Percentiles rank a stretch among this genome's conserved stretches.
Conservation (phyloP, 2,113 vertebrate species). For the Crotalus viridis region DNA sequence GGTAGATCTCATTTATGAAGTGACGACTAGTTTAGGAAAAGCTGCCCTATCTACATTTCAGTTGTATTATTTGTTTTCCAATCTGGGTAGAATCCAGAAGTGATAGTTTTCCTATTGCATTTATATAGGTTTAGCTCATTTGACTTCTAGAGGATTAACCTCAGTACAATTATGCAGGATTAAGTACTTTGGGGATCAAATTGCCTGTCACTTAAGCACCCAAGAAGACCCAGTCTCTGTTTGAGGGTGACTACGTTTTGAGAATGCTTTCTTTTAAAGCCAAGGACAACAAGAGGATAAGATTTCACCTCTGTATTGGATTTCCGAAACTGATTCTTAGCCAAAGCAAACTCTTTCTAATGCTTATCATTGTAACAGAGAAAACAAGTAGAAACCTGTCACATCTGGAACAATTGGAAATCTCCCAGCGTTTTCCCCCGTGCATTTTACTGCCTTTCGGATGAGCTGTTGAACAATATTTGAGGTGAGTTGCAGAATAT, state of each 20-base stretch:
- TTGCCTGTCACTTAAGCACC: fast-evolving
- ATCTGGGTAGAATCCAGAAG: not conserved
- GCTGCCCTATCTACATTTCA: not conserved
- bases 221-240: not conserved
- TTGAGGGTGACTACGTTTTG: not conserved
- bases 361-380: constrained; percentile 42
- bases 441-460: not conserved
- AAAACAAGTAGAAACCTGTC: not conserved
- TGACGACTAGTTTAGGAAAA: not conserved
- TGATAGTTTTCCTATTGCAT: not conserved
- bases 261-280: constrained; percentile 1
- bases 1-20: not conserved
- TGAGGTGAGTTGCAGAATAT: constrained; percentile 49
- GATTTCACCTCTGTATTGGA: constrained; percentile 71
- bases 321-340: constrained; percentile 74
- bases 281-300: constrained; percentile 55
- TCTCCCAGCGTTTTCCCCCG: not conserved
- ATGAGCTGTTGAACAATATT: not conserved
- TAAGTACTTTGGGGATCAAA: not conserved
- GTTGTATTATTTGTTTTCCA: not conserved
- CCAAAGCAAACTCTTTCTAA: constrained; percentile 54
- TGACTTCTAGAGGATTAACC: not conserved
- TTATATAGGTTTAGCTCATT: not conserved
- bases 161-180: not conserved
- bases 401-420: not conserved